Evolutionary conservation across 2,888 invertebrate genomes (phyloP), one percentile per base, ranked within the genome.

Genomic region (Harpalus rufipes): DNA sequence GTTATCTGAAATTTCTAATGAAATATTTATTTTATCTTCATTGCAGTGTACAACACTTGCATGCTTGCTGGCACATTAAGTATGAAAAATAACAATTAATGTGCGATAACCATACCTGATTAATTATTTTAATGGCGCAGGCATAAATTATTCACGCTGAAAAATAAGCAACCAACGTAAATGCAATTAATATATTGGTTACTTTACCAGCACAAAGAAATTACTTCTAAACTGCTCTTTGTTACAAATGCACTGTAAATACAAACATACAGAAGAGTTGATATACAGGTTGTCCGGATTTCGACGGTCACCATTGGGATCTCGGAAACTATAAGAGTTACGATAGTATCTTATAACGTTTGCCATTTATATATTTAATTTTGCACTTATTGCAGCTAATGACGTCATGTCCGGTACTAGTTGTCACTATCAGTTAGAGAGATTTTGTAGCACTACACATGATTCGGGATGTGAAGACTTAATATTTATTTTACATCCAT

Each of bases 21-120:
- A 74, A 74, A 74, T 74, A 74, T 74, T 74, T 44, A 74, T 74
- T 74, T 74, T 44, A 74, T 68, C 72, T 74, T 74, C 44, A 44
- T 41, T 41, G 68, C 68, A n/a, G 32, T 68, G 39, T 18, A 44
- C 41, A 65, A 14, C 72, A 44, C 39, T 72, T 44, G 41, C 72
- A 74, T 74, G 72, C 44, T 41, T 68, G 7, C 68, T 32, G 41
- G 44, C 44, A 72, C n/a, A 16, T 72, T 7, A 72, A 72, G 21
- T 72, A 72, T 72, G 72, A 74, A n/a, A 74, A 74, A 44, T 74
- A 44, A 74, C 72, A 21, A 74, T 41, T 74, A 74, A 74, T 74
- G 72, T 25, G 44, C 72, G 44, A 74, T 74, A 74, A 74, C 41
- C 12, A 74, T 18, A 74, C 44, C 72, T 18, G 72, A 74, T 74